Evolutionary conservation across 2,113 vertebrate genomes (phyloP).

Genomic region (Otolemur garnettii): DNA sequence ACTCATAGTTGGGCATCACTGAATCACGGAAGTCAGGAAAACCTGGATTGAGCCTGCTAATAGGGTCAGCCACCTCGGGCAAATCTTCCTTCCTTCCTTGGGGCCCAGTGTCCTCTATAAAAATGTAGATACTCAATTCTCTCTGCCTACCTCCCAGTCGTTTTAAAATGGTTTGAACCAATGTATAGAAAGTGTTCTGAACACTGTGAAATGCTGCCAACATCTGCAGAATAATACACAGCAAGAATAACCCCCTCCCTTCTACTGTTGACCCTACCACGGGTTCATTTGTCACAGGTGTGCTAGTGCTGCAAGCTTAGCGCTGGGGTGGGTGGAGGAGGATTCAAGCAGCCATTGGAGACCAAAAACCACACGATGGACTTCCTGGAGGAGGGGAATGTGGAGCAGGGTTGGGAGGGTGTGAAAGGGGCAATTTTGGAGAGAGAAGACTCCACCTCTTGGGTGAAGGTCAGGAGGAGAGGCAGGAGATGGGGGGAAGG

Average conservation of each 20-base stretch:
- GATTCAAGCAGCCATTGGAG: not conserved
- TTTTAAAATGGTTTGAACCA: slow-evolving; percentile 14
- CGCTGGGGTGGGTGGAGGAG: no score
- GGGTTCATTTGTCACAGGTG: not conserved
- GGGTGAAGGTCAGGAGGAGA: not conserved
- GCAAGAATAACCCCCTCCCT: not conserved
- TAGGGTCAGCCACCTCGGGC: not conserved
- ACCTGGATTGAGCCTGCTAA: not conserved
- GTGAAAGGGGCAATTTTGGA: not conserved
- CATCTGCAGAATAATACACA: not conserved
- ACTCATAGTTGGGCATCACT: fast-evolving
- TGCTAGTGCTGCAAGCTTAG: not conserved
- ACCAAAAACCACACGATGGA: not conserved
- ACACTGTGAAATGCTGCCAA: not conserved
- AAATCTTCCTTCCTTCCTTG: not conserved
- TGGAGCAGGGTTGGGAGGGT: not conserved
- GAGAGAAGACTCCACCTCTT: not conserved
- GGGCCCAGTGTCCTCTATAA: not conserved
- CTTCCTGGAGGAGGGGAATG: slow-evolving; percentile 57
- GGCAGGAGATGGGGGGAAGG: not conserved
- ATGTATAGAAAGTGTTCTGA: not conserved
- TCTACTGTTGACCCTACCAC: not conserved
- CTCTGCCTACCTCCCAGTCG: not conserved
- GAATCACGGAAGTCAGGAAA: not conserved
- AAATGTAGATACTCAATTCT: not conserved